Base-by-base conservation (phyloP, 1,140 invertebrate species). In the Tenebrio molitor region DNA sequence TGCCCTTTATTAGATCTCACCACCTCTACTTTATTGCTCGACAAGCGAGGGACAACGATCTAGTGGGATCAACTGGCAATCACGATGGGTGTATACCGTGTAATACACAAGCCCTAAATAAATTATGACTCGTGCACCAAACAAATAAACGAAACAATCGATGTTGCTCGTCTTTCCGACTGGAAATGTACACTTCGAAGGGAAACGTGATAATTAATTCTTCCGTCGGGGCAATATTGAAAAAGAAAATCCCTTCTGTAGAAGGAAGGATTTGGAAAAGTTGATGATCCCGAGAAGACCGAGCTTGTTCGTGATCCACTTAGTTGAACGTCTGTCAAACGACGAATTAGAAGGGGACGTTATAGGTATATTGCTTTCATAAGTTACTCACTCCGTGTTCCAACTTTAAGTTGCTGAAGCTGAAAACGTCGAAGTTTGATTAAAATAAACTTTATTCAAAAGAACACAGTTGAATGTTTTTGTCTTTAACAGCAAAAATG, bases 1-100 rank as follows among this genome's bases (percentile, higher is more conserved):
- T 29, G 50, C 50, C 50, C 50, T 58, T 58, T 58, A 58, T 58
- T 58, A 58, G 50, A 58, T 58, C 50, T 58, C 50, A 58, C 50
- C 50, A 58, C 50, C 50, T 58, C 50, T 7, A 15, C 50, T 58
- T 58, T 58, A 58, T 58, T 58, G 50, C 50, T 58, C 23, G 50
- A 58, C 50, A 58, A 58, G 50, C 50, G 50, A 58, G 50, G 50
- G 50, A 58, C 50, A 58, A 53, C 21, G 50, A 58, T 58, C 50
- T 58, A 25, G 8, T 29, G 50, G 50, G 50, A 58, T 58, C 50
- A 58, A 58, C 21, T 58, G 12, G 50, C 50, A 58, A 58, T 58
- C 50, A 58, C 50, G 50, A 58, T 58, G 50, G 50, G 5, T 58
- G 21, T 58, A 58, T n/a, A 58, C 23, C 50, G 23, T 58, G 50